A percentile compares a stretch with the other conserved stretches of the same genome.
phyloP scores from a whole-genome alignment of 2,797 vertebrate species.

The Lepus oiostolus region DNA sequence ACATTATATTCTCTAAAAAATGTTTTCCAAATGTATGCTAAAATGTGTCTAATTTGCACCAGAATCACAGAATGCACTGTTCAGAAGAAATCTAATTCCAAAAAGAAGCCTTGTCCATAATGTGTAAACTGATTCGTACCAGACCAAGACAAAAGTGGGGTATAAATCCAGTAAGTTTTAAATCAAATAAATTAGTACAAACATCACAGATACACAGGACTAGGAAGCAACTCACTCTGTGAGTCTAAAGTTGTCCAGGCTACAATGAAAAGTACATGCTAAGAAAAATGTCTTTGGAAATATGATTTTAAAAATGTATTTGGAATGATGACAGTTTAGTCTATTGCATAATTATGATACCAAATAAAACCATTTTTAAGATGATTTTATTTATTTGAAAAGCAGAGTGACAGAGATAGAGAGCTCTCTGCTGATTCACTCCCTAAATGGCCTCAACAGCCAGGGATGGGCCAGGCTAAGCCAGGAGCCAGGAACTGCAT shows the following conservation, averaged over 20 bases:
- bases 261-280: neutral
- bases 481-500: no score
- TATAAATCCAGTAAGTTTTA: neutral
- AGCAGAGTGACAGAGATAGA: no score
- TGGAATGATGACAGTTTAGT: slow-evolving; percentile 18
- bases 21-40: neutral
- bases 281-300: no score
- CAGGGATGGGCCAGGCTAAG: no score
- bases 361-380: neutral
- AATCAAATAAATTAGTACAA: neutral
- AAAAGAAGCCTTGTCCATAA: neutral
- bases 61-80: slow-evolving; percentile 32
- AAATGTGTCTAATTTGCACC: slow-evolving; percentile 21
- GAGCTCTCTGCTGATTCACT: no score
- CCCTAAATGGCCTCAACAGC: no score
- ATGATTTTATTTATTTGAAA: no score
- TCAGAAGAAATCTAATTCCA: neutral
- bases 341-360: neutral
- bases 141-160: slow-evolving; percentile 25
- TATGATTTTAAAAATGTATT: slow-evolving; percentile 41
- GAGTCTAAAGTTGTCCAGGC: neutral
- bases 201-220: neutral
- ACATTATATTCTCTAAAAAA: no score
- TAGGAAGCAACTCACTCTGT: neutral
- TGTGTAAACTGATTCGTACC: neutral